Base-by-base conservation (phyloP, 1,140 invertebrate species). In the Diuraphis noxia region DNA sequence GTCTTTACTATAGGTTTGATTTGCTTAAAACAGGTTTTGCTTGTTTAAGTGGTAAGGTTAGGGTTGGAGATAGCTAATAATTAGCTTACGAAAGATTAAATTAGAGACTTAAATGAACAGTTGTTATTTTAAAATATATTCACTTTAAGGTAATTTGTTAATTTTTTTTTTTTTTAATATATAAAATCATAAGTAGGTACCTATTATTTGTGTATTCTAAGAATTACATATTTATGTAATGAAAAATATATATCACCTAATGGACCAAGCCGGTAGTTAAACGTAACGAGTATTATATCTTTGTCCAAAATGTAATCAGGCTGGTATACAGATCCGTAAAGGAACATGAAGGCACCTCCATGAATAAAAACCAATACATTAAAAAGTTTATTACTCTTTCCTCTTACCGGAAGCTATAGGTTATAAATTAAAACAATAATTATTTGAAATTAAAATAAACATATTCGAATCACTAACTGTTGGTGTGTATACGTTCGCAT, bases 181-280 rank as follows among this genome's bases (percentile, higher is more conserved):
- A 72, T 6, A n/a, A 72, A 72, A 72, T 72, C 13, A 72, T 72
- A 72, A 72, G 6, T n/a, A n/a, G 43, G 13, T 46, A 17, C n/a
- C n/a, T n/a, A n/a, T 4, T 72, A 17, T 72, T n/a, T n/a, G 10
- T 72, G n/a, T 5, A n/a, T 72, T n/a, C 13, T n/a, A n/a, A n/a
- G n/a, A n/a, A n/a, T n/a, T n/a, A n/a, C n/a, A n/a, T n/a, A n/a
- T n/a, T n/a, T n/a, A n/a, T n/a, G n/a, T n/a, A n/a, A n/a, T n/a
- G n/a, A n/a, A n/a, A n/a, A n/a, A n/a, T n/a, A 56, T 34, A 43
- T 34, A 34, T 89, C 81, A 90, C 93, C 93, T 21, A 93, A 91
- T 52, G 90, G 93, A 93, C 93, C 93, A 4, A 96, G 93, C 89
- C 96, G 95, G 93, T 97, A 97, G 93, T 97, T 96, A 2, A 97